Conservation (phyloP, 2,797 vertebrate genomes). For the Spatula clypeata region DNA sequence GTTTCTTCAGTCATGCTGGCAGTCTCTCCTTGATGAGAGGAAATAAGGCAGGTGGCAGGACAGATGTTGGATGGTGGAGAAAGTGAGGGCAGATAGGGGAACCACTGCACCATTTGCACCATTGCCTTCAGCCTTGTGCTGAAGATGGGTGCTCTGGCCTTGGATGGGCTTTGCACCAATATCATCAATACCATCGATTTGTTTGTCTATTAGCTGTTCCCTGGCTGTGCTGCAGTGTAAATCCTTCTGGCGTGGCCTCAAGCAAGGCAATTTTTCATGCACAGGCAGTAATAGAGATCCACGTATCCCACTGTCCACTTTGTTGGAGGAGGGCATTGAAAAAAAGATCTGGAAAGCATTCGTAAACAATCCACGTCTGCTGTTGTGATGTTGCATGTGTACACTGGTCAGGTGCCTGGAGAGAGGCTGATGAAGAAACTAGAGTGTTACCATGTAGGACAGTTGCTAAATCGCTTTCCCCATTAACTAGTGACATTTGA, state of each 20-base stretch:
- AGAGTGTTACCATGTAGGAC: background rate
- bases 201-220: background rate
- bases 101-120: accelerated
- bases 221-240: background rate
- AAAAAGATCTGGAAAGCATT: background rate
- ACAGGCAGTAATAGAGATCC: background rate
- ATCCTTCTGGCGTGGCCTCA: background rate
- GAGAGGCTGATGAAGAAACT: constrained; percentile 45
- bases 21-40: background rate
- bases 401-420: background rate
- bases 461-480: constrained; percentile 53
- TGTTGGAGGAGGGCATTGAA: background rate
- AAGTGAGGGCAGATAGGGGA: background rate
- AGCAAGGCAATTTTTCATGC: background rate
- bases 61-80: background rate
- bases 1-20: background rate
- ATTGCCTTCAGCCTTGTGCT: accelerated
- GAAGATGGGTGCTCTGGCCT: background rate
- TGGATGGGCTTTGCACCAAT: background rate
- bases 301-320: accelerated
- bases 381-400: background rate
- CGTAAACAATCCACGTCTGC: background rate
- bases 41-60: accelerated
- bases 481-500: constrained; percentile 68
- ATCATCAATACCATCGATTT: accelerated